A percentile compares a stretch with the other conserved stretches of the same genome.
Conservation (phyloP, 2,888 invertebrate genomes). For the Aphodius sticticus region DNA sequence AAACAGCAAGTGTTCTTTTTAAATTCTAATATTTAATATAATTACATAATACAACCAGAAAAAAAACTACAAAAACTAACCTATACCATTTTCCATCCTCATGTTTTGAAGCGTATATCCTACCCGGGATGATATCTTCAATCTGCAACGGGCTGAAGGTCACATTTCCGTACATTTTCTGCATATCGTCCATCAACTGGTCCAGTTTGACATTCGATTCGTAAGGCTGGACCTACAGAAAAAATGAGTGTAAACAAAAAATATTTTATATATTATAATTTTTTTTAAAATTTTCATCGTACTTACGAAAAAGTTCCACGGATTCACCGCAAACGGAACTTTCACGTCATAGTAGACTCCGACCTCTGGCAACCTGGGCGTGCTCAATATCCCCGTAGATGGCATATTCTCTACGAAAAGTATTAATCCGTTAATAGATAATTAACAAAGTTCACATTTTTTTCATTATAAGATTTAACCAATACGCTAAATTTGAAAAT, state of each 20-base stretch:
- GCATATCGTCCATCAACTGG: constrained; percentile 72
- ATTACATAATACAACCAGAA: not conserved
- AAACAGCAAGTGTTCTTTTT: not conserved
- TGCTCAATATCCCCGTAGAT: constrained; percentile 55
- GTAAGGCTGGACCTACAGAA: constrained; percentile 63
- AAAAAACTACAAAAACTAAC: constrained; percentile 55
- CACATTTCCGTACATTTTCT: constrained; percentile 66
- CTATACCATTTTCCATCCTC: constrained; percentile 77
- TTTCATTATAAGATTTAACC: not conserved
- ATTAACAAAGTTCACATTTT: not conserved
- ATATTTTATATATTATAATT: not conserved
- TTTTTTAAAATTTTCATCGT: constrained; percentile 39
- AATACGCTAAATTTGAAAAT: too few relatives aligned
- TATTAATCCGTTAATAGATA: too few relatives aligned
- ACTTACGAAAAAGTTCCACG: constrained; percentile 74
- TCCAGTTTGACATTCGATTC: constrained; percentile 60
- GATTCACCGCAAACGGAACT: constrained; percentile 79
- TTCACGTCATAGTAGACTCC: constrained; percentile 74
- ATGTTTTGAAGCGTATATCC: constrained; percentile 74
- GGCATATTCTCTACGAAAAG: constrained; percentile 49
- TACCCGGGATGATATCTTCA: constrained; percentile 62
- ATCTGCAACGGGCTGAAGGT: constrained; percentile 59
- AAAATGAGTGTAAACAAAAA: too few relatives aligned
- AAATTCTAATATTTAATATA: not conserved
- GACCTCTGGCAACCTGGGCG: constrained; percentile 59